Evolutionary conservation across 2,113 vertebrate species (phyloP).

Genomic region (Heterotilapia buettikoferi): DNA sequence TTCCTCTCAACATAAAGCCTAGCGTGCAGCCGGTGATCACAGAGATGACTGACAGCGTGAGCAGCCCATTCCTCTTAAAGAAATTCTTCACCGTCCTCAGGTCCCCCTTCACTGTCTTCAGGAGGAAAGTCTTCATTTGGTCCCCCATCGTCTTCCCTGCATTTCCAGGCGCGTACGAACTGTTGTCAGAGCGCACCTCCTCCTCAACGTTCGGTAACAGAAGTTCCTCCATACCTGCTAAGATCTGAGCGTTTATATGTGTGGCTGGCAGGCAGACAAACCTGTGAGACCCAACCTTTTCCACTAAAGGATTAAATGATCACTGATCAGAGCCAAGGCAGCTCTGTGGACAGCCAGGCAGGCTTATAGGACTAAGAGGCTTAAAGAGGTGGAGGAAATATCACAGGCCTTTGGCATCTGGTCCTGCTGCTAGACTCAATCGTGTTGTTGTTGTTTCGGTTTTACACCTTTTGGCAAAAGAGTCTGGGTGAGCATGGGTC

Average conservation of each 20-base stretch:
- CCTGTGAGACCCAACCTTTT: constrained; percentile 9
- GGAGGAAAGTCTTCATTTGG: neutral
- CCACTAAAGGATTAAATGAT: constrained; percentile 55
- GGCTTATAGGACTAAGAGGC: constrained; percentile 60
- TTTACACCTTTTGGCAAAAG: neutral
- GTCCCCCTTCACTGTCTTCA: neutral
- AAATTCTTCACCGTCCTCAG: constrained; percentile 22
- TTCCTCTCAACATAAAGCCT: constrained; percentile 77
- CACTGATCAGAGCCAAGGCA: neutral
- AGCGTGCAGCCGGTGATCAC: constrained; percentile 77
- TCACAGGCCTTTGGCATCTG: constrained; percentile 37
- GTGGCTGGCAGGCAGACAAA: constrained; percentile 1
- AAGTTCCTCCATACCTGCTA: constrained; percentile 66
- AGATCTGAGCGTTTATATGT: neutral
- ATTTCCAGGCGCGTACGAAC: neutral
- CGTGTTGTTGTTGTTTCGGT: neutral
- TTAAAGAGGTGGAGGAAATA: constrained; percentile 42
- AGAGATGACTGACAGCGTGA: constrained; percentile 78
- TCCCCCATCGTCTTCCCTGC: constrained; percentile 1
- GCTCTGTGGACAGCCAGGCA: neutral
- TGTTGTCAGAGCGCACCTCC: constrained; percentile 27
- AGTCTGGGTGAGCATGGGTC: neutral
- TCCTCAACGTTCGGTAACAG: constrained; percentile 58
- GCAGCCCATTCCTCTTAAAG: constrained; percentile 73
- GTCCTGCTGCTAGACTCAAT: neutral